A percentile compares a stretch with the other conserved stretches of the same genome.
Evolutionary conservation across 2,797 vertebrate genomes (phyloP).

Genomic region (Onychomys torridus): DNA sequence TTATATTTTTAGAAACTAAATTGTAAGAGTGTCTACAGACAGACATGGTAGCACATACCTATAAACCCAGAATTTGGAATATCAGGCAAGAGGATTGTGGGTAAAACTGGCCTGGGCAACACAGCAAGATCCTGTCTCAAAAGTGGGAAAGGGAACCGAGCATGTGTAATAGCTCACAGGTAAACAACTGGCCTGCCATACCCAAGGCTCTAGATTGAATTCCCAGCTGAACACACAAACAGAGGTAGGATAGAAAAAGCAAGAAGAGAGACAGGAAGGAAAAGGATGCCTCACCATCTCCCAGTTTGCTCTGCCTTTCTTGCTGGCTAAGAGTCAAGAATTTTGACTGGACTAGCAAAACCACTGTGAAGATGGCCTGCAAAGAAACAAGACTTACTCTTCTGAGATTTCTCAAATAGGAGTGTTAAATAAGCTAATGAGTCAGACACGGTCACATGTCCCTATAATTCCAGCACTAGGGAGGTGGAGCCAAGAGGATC

Average conservation of each 20-base stretch:
- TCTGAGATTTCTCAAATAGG: neutral
- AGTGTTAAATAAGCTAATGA: neutral
- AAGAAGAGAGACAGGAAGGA: neutral
- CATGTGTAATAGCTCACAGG: neutral
- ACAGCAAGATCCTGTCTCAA: neutral
- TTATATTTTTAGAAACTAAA: slow-evolving; percentile 15
- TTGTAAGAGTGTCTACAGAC: neutral
- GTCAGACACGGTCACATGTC: neutral
- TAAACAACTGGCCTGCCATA: neutral
- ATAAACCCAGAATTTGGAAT: neutral
- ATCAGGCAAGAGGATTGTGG: neutral
- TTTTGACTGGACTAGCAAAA: neutral
- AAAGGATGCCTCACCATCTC: neutral
- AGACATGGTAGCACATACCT: neutral
- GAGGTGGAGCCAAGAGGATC: neutral
- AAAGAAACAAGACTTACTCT: neutral
- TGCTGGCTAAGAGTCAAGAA: neutral
- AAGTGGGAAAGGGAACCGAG: neutral
- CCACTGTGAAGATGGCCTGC: neutral
- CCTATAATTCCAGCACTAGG: no score
- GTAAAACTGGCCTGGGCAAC: neutral
- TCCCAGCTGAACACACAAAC: neutral
- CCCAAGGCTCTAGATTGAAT: neutral
- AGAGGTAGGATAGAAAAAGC: neutral
- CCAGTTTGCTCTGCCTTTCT: neutral